Evolutionary conservation across 2,797 vertebrate genomes (phyloP).

Genomic region (Dendrocincla tyrannina): DNA sequence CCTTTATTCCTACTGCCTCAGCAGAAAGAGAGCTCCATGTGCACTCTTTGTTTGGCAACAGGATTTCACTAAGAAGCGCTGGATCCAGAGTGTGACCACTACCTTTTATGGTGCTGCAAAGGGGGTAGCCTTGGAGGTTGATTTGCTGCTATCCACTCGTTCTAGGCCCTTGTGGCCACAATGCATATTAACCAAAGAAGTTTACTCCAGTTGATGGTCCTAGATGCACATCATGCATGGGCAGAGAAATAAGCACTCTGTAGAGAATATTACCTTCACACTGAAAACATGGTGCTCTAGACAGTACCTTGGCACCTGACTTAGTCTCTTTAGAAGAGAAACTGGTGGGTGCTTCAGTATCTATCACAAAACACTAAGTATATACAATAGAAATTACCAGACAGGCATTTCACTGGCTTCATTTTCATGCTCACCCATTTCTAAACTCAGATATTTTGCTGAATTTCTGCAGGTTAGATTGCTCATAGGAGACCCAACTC

Average conservation of each 20-base stretch:
- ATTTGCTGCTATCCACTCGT: background rate
- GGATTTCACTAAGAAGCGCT: background rate
- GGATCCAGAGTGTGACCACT: background rate
- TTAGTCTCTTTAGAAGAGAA: background rate
- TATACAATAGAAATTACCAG: background rate
- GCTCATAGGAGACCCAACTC: background rate
- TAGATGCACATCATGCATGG: background rate
- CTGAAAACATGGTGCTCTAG: background rate
- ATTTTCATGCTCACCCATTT: background rate
- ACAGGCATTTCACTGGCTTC: background rate
- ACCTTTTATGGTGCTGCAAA: background rate
- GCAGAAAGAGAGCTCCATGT: background rate
- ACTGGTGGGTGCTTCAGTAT: background rate
- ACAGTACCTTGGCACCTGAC: background rate
- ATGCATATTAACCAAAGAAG: background rate
- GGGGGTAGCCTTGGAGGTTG: background rate
- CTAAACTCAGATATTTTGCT: background rate
- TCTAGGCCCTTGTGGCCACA: background rate
- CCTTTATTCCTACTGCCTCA: background rate
- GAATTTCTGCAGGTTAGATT: background rate
- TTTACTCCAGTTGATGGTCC: background rate
- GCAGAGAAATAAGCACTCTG: background rate
- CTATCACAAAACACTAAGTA: background rate
- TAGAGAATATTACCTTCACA: background rate
- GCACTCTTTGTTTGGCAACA: background rate